These are phyloP conservation scores for Parnassius orleans DNA, from an alignment of 2,888 invertebrate species.

Conservation along the genomic window DNA sequence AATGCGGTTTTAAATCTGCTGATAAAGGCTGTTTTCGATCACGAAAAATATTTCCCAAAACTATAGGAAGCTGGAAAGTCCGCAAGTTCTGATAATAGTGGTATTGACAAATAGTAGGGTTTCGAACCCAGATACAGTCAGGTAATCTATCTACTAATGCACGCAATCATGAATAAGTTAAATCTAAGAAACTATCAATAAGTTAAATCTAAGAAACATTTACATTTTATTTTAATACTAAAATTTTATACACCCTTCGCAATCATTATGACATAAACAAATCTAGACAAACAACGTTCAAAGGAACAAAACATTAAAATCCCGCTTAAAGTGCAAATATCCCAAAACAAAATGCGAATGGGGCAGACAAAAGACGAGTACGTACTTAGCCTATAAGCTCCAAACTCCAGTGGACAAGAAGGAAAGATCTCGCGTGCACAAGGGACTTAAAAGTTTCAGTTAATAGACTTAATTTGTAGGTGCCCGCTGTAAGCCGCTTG, in stretches of 20 bases:
- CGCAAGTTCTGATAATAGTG: too few relatives aligned
- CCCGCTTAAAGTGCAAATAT: conserved; percentile 56
- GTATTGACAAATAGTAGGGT: too few relatives aligned
- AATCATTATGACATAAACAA: not conserved
- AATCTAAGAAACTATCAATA: too few relatives aligned
- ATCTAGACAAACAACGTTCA: conserved; percentile 17
- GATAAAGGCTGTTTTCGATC: too few relatives aligned
- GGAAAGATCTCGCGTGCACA: conserved; percentile 72
- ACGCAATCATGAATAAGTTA: too few relatives aligned
- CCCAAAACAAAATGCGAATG: conserved; percentile 65
- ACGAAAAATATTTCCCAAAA: too few relatives aligned
- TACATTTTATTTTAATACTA: too few relatives aligned
- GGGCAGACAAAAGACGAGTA: conserved; percentile 58
- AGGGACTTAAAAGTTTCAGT: conserved; percentile 78
- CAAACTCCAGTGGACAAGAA: conserved; percentile 72
- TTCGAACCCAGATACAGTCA: too few relatives aligned
- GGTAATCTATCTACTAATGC: too few relatives aligned
- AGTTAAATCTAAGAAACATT: too few relatives aligned
- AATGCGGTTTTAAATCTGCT: too few relatives aligned
- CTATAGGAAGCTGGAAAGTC: too few relatives aligned
- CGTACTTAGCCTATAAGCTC: conserved; percentile 76
- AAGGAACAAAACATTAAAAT: conserved; percentile 41
- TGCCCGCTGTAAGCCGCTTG: conserved; percentile 69
- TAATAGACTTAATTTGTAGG: conserved; percentile 80
- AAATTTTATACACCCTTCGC: not conserved